Evolutionary conservation across 2,888 invertebrate species (phyloP), one percentile per base, ranked within the genome.

Genomic region (Lutraria lutraria): DNA sequence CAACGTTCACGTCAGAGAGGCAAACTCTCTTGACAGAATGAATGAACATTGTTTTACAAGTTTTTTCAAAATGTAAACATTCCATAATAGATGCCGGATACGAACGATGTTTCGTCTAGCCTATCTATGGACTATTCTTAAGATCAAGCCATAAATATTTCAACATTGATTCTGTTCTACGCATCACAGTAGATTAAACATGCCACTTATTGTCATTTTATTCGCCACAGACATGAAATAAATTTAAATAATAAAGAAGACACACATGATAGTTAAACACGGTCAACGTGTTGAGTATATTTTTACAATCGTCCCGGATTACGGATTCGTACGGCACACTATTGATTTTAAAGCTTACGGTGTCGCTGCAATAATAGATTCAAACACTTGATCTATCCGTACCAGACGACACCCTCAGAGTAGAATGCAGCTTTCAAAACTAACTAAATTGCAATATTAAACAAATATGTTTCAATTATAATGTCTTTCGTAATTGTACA

Each of bases 1-100:
- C 54, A 60, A 34, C 19, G n/a, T 56, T 79, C 25, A n/a, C 80
- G n/a, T 31, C 53, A 79, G 54, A 53, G 25, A 60, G 60, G 31
- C 25, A 82, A 56, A 56, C 31, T 34, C 0, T 31, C 76, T 19
- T 76, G 76, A 19, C 81, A 25, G n/a, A 15, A 13, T 29, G 81
- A 81, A 81, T 79, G 79, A 43, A 21, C 79, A n/a, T n/a, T 68
- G 25, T 68, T 68, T 68, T 68, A 68, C 25, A n/a, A 68, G 63
- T 68, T 25, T 68, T n/a, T 63, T 68, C n/a, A 68, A 25, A 25
- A 68, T 4, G 13, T 10, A 68, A 68, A 68, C n/a, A 68, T 68
- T 21, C 63, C 63, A 68, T 12, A 68, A 68, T 68, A 25, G 25
- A 25, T 3, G n/a, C 63, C 25, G 63, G 12, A 68, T 25, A 25